These are phyloP conservation scores for Galbula dea DNA, from an alignment of 2,113 vertebrate species.

Conservation along the genomic window DNA sequence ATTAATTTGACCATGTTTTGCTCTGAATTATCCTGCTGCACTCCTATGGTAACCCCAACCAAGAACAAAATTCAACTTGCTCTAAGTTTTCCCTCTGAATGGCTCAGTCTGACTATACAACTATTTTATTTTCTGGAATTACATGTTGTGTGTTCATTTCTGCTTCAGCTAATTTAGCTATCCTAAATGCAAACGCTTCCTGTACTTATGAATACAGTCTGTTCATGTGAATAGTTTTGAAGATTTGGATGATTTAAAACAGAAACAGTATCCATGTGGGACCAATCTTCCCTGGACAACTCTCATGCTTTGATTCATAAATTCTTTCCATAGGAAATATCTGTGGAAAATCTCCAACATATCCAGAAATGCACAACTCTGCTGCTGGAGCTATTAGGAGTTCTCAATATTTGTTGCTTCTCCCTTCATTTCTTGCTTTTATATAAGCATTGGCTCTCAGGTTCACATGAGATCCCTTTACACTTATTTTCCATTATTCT, in stretches of 20 bases:
- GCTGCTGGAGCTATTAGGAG: background rate
- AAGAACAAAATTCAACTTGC: background rate
- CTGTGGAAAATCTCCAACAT: constrained; percentile 43
- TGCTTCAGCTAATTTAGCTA: constrained; percentile 52
- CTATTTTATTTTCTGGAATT: constrained; percentile 37
- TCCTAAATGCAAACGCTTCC: constrained; percentile 66
- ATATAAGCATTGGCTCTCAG: background rate
- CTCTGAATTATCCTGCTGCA: background rate
- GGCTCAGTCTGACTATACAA: background rate
- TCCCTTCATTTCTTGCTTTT: background rate
- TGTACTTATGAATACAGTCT: constrained; percentile 65
- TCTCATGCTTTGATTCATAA: constrained; percentile 60
- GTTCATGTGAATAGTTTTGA: constrained; percentile 62
- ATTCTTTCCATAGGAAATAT: constrained; percentile 66
- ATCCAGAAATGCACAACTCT: constrained; percentile 46
- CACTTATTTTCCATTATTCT: background rate
- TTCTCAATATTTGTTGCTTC: background rate
- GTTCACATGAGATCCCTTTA: background rate
- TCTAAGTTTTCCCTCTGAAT: background rate
- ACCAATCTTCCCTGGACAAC: constrained; percentile 57
- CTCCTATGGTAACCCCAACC: background rate
- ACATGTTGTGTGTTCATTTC: constrained; percentile 33
- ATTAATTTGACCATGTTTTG: background rate
- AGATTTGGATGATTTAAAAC: constrained; percentile 60
- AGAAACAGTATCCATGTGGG: constrained; percentile 69